These are phyloP conservation scores for Campaea margaritaria DNA, from an alignment of 2,888 invertebrate species.

Conservation along the genomic window DNA sequence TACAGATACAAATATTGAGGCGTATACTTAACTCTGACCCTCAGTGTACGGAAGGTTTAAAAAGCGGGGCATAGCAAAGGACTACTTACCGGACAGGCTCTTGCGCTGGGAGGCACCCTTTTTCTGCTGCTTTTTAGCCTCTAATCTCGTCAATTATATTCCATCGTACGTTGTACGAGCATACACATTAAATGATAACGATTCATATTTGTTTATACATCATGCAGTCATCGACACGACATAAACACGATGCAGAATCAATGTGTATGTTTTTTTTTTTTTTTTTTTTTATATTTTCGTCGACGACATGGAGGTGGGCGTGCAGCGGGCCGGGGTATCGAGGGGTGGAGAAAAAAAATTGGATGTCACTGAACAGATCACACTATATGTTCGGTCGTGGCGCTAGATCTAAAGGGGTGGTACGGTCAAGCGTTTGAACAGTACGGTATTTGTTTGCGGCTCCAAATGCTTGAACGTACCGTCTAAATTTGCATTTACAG, in stretches of 20 bases:
- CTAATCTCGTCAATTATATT: slow-evolving; percentile 84
- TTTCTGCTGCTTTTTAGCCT: slow-evolving; percentile 98
- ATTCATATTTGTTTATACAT: slow-evolving; percentile 75
- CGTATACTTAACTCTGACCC: slow-evolving; percentile 55
- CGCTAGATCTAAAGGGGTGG: slow-evolving; percentile 69
- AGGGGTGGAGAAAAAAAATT: slow-evolving; percentile 79
- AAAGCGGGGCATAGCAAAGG: slow-evolving; percentile 78
- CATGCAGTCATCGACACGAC: slow-evolving; percentile 85
- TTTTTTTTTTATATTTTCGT: slow-evolving; percentile 71
- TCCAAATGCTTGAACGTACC: slow-evolving; percentile 64
- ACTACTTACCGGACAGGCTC: slow-evolving; percentile 94
- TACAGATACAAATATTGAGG: slow-evolving; percentile 29
- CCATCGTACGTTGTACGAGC: slow-evolving; percentile 60
- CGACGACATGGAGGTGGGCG: slow-evolving; percentile 79
- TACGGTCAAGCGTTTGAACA: slow-evolving; percentile 57
- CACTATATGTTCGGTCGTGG: slow-evolving; percentile 69
- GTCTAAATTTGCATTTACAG: slow-evolving; percentile 73
- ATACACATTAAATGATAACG: slow-evolving; percentile 78
- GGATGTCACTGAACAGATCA: slow-evolving; percentile 84
- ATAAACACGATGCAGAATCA: slow-evolving; percentile 78
- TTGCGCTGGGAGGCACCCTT: slow-evolving; percentile 87
- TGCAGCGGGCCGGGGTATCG: slow-evolving; percentile 80
- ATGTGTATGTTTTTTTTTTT: slow-evolving; percentile 73
- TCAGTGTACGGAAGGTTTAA: slow-evolving; percentile 66
- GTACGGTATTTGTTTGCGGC: slow-evolving; percentile 27